A percentile compares a stretch with the other conserved stretches of the same genome.
Evolutionary conservation across 1,140 invertebrate genomes (phyloP).

Genomic region (Panulirus ornatus): DNA sequence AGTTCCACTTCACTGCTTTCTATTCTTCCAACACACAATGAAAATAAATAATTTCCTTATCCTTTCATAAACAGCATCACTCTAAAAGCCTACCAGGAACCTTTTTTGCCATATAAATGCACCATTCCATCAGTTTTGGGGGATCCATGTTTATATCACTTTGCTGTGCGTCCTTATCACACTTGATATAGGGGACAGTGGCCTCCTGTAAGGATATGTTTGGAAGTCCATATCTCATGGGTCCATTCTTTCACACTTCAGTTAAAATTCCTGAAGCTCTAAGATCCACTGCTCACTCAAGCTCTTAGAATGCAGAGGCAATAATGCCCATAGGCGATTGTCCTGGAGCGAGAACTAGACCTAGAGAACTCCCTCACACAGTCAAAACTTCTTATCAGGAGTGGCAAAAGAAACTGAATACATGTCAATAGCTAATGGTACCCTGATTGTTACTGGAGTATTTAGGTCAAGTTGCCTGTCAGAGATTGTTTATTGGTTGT

Average conservation of each 20-base stretch:
- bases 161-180: slow-evolving; percentile 39
- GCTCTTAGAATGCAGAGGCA: slow-evolving; percentile 57
- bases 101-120: slow-evolving; percentile 55
- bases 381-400: slow-evolving; percentile 37
- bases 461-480: slow-evolving; percentile 69
- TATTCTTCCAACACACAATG: slow-evolving; percentile 1
- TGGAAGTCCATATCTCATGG: slow-evolving; percentile 57
- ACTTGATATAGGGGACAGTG: slow-evolving; percentile 40
- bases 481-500: neutral
- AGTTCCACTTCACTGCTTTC: neutral
- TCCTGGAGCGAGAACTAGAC: slow-evolving; percentile 54
- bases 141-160: slow-evolving; percentile 25
- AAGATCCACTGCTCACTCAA: slow-evolving; percentile 65
- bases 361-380: slow-evolving; percentile 37
- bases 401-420: slow-evolving; percentile 60
- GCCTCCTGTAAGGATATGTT: slow-evolving; percentile 50
- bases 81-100: slow-evolving; percentile 63
- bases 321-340: slow-evolving; percentile 66
- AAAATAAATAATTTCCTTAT: slow-evolving; percentile 56
- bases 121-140: slow-evolving; percentile 50
- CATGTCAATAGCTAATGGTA: slow-evolving; percentile 67
- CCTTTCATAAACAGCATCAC: slow-evolving; percentile 48
- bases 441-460: slow-evolving; percentile 71
- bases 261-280: slow-evolving; percentile 40
- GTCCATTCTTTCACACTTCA: slow-evolving; percentile 42